A percentile compares a stretch with the other conserved stretches of the same genome.
These are phyloP conservation scores for Eulemur coronatus DNA, from an alignment of 2,797 vertebrate species.

Conservation along the genomic window DNA sequence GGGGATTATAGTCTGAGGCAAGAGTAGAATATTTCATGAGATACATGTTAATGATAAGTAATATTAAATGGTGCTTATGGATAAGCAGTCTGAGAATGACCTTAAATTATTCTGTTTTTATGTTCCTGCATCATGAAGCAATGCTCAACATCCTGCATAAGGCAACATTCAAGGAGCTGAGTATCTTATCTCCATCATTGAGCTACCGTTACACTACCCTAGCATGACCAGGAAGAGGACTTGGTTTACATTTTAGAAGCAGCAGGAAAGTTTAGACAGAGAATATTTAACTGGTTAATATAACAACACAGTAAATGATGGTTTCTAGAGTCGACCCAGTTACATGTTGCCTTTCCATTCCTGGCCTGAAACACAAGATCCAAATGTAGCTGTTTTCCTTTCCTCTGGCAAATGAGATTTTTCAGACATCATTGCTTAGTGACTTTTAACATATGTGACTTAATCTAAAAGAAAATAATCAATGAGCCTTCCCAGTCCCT, in stretches of 20 bases:
- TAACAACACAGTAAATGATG: neutral
- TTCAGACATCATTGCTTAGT: constrained; percentile 5
- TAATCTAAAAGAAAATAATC: constrained; percentile 72
- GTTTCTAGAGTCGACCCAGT: neutral
- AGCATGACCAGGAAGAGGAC: neutral
- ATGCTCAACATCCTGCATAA: neutral
- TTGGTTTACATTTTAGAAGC: neutral
- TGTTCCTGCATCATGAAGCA: neutral
- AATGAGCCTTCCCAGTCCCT: constrained; percentile 34
- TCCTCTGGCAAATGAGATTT: constrained; percentile 34
- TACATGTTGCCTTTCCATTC: neutral
- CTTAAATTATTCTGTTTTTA: neutral
- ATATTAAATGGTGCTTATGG: neutral
- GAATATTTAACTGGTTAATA: neutral
- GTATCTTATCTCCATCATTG: neutral
- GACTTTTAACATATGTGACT: constrained; percentile 56
- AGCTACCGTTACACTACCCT: neutral
- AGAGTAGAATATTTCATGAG: neutral
- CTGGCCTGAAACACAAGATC: neutral
- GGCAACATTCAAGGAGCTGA: neutral
- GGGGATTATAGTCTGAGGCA: neutral
- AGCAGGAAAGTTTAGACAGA: neutral
- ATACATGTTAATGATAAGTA: neutral
- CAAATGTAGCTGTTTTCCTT: neutral
- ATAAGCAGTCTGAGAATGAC: neutral